phyloP scores from a whole-genome alignment of 2,797 vertebrate genomes.

The Clamator glandarius region DNA sequence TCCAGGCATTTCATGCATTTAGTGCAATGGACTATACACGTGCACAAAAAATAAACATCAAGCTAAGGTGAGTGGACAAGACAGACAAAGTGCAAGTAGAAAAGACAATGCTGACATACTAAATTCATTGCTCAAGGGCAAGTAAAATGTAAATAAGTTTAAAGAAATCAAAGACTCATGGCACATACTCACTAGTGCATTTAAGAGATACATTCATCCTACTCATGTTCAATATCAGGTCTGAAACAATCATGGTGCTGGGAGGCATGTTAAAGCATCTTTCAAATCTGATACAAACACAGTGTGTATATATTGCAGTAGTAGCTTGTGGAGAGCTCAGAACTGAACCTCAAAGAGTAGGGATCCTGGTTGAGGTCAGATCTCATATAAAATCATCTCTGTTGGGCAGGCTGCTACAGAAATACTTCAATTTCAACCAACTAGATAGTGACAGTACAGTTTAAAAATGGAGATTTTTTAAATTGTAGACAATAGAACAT shows the following conservation, averaged over 20 bases:
- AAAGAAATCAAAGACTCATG: constrained; percentile 59
- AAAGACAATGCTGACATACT: constrained; percentile 69
- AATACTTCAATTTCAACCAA: neutral
- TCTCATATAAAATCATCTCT: neutral
- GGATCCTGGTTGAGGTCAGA: constrained; percentile 26
- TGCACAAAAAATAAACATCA: constrained; percentile 63
- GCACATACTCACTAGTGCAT: constrained; percentile 58
- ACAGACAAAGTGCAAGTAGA: constrained; percentile 52
- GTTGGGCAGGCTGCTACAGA: neutral
- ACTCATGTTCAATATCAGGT: constrained; percentile 47
- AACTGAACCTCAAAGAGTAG: constrained; percentile 20
- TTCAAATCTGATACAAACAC: constrained; percentile 64
- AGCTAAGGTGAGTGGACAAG: constrained; percentile 63
- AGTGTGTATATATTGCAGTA: neutral
- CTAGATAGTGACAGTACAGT: neutral
- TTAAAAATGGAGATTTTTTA: neutral
- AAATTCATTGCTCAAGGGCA: constrained; percentile 54
- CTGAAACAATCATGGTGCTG: constrained; percentile 49
- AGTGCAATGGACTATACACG: constrained; percentile 30
- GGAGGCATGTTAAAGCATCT: constrained; percentile 70
- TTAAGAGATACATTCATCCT: constrained; percentile 59
- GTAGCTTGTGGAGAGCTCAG: constrained; percentile 53
- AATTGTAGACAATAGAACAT: neutral
- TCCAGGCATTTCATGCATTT: constrained; percentile 36
- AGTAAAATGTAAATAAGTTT: constrained; percentile 70